Conservation (phyloP, 2,888 invertebrate genomes). For the Aquatica leii region DNA sequence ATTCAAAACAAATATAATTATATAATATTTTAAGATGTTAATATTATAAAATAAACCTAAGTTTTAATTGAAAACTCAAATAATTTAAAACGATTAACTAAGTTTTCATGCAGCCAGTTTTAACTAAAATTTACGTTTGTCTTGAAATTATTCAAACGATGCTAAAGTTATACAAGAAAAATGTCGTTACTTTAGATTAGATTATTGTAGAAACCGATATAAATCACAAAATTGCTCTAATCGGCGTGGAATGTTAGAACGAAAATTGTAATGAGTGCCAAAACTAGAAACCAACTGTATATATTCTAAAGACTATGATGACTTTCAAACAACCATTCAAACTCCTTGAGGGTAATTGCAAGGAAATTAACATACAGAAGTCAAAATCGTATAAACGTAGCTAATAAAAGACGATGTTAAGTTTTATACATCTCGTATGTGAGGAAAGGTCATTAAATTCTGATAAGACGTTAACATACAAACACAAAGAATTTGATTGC, state of each 20-base stretch:
- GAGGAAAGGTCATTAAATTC: slow-evolving; percentile 2
- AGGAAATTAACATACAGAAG: slow-evolving; percentile 42
- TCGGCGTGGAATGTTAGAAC: slow-evolving; percentile 40
- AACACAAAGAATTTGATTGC: slow-evolving; percentile 51
- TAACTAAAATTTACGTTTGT: no score
- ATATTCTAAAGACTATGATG: slow-evolving; percentile 42
- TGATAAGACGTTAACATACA: slow-evolving; percentile 4
- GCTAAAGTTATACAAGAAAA: slow-evolving; percentile 10
- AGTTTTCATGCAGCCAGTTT: no score
- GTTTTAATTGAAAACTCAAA: no score
- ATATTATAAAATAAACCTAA: no score
- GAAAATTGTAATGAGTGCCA: slow-evolving; percentile 43
- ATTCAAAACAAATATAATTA: no score
- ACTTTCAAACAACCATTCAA: slow-evolving; percentile 42
- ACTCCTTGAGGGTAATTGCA: slow-evolving; percentile 42
- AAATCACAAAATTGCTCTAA: slow-evolving; percentile 43
- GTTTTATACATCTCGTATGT: neutral
- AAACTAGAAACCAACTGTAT: slow-evolving; percentile 43
- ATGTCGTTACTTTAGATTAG: slow-evolving; percentile 7
- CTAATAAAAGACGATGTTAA: slow-evolving; percentile 6
- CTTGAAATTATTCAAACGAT: no score
- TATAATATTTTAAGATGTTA: no score
- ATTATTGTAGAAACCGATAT: slow-evolving; percentile 30
- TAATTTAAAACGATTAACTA: no score
- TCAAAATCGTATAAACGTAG: slow-evolving; percentile 32